Evolutionary conservation across 2,888 invertebrate species (phyloP).

Genomic region (Octonoba sinensis): DNA sequence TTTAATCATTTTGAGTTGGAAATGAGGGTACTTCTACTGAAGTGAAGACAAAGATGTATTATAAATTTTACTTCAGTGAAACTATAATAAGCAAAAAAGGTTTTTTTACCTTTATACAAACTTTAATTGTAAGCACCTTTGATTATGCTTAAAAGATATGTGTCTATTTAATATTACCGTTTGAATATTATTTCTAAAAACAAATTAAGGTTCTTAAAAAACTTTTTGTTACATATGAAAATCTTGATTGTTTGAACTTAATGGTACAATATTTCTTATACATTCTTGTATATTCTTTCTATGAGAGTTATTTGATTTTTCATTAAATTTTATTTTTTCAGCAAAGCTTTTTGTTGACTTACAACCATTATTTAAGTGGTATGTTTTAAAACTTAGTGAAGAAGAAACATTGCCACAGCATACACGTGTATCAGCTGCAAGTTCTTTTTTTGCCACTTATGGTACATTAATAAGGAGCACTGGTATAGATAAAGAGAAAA

Average conservation of each 20-base stretch:
- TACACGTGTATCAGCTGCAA: neutral
- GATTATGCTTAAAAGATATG: neutral
- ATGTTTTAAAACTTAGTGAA: constrained; percentile 33
- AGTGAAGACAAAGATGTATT: too few relatives aligned
- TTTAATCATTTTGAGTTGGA: too few relatives aligned
- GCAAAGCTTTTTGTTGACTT: constrained; percentile 25
- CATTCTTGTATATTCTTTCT: neutral
- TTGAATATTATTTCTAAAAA: neutral
- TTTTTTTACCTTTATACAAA: too few relatives aligned
- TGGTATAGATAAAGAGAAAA: constrained; percentile 2
- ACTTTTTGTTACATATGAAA: neutral
- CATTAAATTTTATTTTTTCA: constrained; percentile 9
- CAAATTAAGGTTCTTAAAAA: neutral
- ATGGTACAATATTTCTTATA: neutral
- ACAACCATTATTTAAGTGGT: constrained; percentile 10
- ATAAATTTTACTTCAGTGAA: too few relatives aligned
- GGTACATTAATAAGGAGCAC: constrained; percentile 9
- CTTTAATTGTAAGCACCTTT: too few relatives aligned
- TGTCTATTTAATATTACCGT: neutral
- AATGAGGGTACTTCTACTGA: too few relatives aligned
- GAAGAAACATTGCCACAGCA: constrained; percentile 29
- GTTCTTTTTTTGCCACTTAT: constrained; percentile 28
- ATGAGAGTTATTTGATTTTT: neutral
- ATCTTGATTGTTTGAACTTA: neutral
- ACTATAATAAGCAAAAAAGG: too few relatives aligned